A percentile compares a stretch with the other conserved stretches of the same genome.
These are phyloP conservation scores for Achatina immaculata DNA, from an alignment of 1,140 invertebrate genomes.

Conservation along the genomic window DNA sequence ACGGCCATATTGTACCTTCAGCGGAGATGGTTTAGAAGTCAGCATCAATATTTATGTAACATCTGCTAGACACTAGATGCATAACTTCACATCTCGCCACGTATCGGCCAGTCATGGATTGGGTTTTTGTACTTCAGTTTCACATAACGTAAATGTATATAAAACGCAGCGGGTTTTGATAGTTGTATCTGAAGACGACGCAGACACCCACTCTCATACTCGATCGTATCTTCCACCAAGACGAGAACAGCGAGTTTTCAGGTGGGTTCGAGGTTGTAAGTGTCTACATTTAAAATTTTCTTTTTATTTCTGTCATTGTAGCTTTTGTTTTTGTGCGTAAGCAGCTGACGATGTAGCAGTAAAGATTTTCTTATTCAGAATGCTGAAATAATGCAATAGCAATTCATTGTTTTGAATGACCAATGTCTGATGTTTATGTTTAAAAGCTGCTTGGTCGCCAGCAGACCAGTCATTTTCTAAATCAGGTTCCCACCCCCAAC, in stretches of 20 bases:
- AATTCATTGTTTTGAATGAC: too few species aligned
- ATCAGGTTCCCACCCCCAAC: too few species aligned
- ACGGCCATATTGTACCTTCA: slow-evolving; percentile 40
- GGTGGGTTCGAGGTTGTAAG: too few species aligned
- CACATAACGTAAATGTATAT: not conserved
- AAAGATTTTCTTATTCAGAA: too few species aligned
- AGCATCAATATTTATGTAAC: not conserved
- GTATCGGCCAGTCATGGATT: not conserved
- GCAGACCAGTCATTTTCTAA: too few species aligned
- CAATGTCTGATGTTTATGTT: too few species aligned
- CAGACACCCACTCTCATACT: not conserved
- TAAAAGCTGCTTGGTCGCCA: too few species aligned
- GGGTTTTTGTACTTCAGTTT: not conserved
- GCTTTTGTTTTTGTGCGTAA: too few species aligned
- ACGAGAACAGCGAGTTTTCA: not conserved
- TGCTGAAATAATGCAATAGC: too few species aligned
- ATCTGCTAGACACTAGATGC: not conserved
- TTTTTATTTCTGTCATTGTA: too few species aligned
- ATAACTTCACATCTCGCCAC: not conserved
- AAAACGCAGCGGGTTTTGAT: not conserved
- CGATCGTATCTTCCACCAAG: not conserved
- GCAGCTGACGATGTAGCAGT: too few species aligned
- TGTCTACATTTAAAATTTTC: too few species aligned
- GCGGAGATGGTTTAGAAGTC: not conserved
- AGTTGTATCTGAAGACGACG: not conserved